Conservation (phyloP, 35 echinoderm and acorn worm genomes). For the Strongylocentrotus purpuratus region DNA sequence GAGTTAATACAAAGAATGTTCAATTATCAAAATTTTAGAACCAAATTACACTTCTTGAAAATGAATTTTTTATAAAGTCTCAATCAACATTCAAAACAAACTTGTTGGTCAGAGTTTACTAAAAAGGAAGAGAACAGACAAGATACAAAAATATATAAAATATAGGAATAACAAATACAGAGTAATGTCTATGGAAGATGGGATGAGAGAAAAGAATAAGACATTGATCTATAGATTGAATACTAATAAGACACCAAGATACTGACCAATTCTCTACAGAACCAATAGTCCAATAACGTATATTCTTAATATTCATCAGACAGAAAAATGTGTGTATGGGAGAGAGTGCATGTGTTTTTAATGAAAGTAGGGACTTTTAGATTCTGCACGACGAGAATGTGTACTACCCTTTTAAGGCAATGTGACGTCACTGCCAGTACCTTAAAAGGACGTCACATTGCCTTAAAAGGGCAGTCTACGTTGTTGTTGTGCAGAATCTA, state of each 20-base stretch:
- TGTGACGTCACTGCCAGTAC: too few species aligned
- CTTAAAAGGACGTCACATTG: too few species aligned
- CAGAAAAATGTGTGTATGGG: too few species aligned
- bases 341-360: too few species aligned
- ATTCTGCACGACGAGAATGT: too few species aligned
- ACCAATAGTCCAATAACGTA: background rate
- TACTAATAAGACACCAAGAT: background rate
- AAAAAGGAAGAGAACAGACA: background rate
- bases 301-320: too few species aligned
- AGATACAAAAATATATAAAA: background rate
- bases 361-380: too few species aligned
- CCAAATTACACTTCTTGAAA: background rate
- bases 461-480: too few species aligned
- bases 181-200: background rate
- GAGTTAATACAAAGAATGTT: background rate
- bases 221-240: background rate
- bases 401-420: too few species aligned
- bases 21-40: background rate
- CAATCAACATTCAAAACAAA: background rate
- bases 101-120: background rate
- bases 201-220: background rate
- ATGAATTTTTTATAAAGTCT: background rate
- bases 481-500: too few species aligned
- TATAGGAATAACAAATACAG: background rate
- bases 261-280: background rate